Percentiles rank a stretch among this genome's conserved stretches.
phyloP scores from a whole-genome alignment of 1,140 invertebrate genomes.

The Aleiodes sp. region DNA sequence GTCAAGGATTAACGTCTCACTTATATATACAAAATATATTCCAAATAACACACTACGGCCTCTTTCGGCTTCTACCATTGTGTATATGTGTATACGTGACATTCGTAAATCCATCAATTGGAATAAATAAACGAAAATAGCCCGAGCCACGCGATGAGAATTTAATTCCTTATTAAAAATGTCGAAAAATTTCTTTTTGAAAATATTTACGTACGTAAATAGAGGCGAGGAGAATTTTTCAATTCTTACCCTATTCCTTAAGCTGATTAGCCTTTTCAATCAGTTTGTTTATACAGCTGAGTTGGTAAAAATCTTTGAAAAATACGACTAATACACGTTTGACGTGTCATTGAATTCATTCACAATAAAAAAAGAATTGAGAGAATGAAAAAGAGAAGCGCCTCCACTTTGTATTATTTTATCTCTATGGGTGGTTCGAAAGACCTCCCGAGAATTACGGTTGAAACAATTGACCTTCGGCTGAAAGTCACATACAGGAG shows the following conservation, averaged over 20 bases:
- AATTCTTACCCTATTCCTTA: neutral
- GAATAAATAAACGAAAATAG: conserved; percentile 25
- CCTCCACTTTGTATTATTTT: too few species aligned
- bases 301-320: too few species aligned
- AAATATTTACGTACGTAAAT: neutral
- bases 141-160: conserved; percentile 7
- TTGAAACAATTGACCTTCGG: too few species aligned
- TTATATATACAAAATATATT: neutral
- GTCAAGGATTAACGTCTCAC: conserved; percentile 15
- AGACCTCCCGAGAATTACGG: too few species aligned
- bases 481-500: too few species aligned
- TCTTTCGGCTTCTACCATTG: neutral
- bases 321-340: too few species aligned
- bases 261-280: conserved; percentile 32
- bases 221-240: too few species aligned
- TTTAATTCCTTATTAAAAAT: neutral
- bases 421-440: too few species aligned
- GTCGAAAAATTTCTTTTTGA: neutral
- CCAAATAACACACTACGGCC: neutral
- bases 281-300: neutral
- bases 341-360: too few species aligned
- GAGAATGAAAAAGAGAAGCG: too few species aligned
- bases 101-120: conserved; percentile 12
- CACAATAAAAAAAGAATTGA: too few species aligned
- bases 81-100: too few species aligned